Evolutionary conservation across 53 echinoderm and acorn worm genomes (phyloP).

Genomic region (Henricia sp.): DNA sequence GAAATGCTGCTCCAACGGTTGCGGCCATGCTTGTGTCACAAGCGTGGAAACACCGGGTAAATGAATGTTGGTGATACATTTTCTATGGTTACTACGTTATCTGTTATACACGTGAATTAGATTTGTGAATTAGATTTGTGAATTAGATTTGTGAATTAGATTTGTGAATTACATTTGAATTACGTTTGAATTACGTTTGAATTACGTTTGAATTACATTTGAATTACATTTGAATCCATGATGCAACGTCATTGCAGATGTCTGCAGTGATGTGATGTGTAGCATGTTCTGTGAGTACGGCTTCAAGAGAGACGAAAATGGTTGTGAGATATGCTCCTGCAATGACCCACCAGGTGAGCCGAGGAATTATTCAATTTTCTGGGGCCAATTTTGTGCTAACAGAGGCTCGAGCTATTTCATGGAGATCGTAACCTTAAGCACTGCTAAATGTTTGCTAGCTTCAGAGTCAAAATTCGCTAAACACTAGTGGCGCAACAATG

Average conservation of each 20-base stretch:
- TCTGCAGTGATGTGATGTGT: constrained; percentile 54
- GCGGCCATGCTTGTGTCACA: constrained; percentile 63
- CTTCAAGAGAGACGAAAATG: constrained; percentile 34
- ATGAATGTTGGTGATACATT: not conserved
- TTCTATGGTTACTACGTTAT: not conserved
- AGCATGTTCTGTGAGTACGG: constrained; percentile 54
- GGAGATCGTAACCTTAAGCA: too few relatives aligned
- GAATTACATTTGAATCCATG: not conserved
- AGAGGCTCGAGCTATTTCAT: too few relatives aligned
- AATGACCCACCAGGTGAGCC: constrained; percentile 23
- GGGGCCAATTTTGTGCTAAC: not conserved
- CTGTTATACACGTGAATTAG: too few relatives aligned
- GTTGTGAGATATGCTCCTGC: constrained; percentile 67
- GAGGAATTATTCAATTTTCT: not conserved
- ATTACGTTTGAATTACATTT: not conserved
- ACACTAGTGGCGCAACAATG: too few relatives aligned
- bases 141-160: too few relatives aligned
- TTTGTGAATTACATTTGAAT: not conserved
- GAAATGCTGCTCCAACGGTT: constrained; percentile 77
- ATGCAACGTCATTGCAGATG: not conserved
- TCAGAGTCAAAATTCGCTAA: too few relatives aligned
- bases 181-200: not conserved
- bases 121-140: too few relatives aligned
- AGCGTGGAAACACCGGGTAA: not conserved
- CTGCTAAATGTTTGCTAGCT: too few relatives aligned